These are phyloP conservation scores for Peromyscus eremicus DNA, from an alignment of 2,797 vertebrate genomes.

Conservation along the genomic window DNA sequence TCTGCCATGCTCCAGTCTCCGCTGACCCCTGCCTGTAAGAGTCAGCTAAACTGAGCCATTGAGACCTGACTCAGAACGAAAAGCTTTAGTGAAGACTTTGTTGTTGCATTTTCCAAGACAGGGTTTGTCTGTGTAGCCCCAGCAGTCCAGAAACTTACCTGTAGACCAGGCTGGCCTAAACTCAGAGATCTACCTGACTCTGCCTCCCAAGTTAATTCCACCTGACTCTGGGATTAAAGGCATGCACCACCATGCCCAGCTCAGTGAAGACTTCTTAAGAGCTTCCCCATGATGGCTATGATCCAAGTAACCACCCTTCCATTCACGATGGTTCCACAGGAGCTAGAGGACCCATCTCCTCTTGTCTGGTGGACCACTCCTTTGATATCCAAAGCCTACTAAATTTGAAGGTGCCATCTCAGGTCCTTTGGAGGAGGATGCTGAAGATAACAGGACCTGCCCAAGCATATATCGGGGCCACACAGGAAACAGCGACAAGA, in stretches of 20 bases:
- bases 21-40: neutral
- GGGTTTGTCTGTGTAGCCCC: neutral
- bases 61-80: neutral
- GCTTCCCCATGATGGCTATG: neutral
- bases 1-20: neutral
- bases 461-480: too few relatives aligned
- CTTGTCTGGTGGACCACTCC: neutral
- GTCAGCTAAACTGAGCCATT: neutral
- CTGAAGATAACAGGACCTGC: neutral
- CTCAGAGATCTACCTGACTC: neutral
- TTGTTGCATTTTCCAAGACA: neutral
- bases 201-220: neutral
- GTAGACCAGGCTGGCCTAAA: neutral
- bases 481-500: neutral
- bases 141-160: neutral
- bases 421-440: neutral
- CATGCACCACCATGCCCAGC: neutral
- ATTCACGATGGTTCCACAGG: too few relatives aligned
- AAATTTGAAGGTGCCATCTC: neutral
- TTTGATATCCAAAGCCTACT: neutral
- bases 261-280: constrained; percentile 19
- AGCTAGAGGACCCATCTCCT: neutral
- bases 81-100: neutral
- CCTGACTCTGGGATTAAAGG: neutral
- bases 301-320: neutral